A percentile compares a stretch with the other conserved stretches of the same genome.
Evolutionary conservation across 1,140 invertebrate genomes (phyloP).

Genomic region (Hetaerina americana): DNA sequence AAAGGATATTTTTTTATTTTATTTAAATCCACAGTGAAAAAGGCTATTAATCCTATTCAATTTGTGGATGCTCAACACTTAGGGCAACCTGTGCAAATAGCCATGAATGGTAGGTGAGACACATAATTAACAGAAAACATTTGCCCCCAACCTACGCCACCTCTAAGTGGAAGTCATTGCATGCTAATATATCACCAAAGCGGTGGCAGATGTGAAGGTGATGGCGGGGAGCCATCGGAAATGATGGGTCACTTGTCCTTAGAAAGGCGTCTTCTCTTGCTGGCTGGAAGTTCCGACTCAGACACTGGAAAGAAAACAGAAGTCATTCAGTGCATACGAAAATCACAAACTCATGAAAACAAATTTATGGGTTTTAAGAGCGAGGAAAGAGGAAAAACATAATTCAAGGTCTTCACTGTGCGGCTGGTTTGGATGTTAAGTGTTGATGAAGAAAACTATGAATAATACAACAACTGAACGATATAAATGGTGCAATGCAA

Average conservation of each 20-base stretch:
- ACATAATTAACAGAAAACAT: not conserved
- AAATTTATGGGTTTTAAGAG: no score
- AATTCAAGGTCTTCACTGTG: no score
- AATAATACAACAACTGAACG: no score
- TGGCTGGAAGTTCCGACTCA: not conserved
- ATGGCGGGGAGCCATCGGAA: not conserved
- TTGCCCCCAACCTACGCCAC: not conserved
- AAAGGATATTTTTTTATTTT: no score
- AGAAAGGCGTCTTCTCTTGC: conserved; percentile 3
- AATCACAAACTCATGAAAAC: no score
- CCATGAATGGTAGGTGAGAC: not conserved
- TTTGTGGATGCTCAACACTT: not conserved
- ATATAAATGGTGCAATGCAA: no score
- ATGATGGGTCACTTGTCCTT: conserved; percentile 4
- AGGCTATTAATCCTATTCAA: no score
- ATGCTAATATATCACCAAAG: not conserved
- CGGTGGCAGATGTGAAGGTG: not conserved
- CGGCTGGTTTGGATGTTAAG: no score
- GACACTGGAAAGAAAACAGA: not conserved
- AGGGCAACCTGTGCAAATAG: not conserved
- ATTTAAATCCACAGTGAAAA: no score
- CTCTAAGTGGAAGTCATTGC: not conserved
- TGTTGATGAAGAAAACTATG: no score
- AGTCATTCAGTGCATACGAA: no score
- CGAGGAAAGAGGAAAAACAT: no score